Evolutionary conservation across 2,113 vertebrate species (phyloP).

Genomic region (Rhinopithecus roxellana): DNA sequence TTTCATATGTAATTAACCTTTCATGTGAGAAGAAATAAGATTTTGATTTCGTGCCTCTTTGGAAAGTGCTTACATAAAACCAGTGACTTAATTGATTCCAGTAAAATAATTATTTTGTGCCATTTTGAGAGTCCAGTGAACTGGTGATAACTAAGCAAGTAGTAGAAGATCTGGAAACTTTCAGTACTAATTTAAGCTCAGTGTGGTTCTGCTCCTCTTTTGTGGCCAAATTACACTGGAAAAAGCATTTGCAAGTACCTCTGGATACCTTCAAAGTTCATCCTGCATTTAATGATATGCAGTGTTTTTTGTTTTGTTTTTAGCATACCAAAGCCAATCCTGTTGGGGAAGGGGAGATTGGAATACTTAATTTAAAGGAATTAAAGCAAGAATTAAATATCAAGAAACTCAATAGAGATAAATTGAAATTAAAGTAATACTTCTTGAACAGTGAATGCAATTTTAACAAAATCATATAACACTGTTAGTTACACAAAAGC

Average conservation of each 20-base stretch:
- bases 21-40: slow-evolving; percentile 58
- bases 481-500: not conserved
- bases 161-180: slow-evolving; percentile 7
- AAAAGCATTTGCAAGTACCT: slow-evolving; percentile 39
- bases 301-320: not conserved
- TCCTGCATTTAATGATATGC: not conserved
- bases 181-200: slow-evolving; percentile 46
- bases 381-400: slow-evolving; percentile 26
- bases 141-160: not conserved
- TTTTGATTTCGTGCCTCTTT: not conserved
- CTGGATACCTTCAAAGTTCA: slow-evolving; percentile 39
- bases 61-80: slow-evolving; percentile 26
- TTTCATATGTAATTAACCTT: slow-evolving; percentile 34
- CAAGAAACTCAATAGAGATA: slow-evolving; percentile 23
- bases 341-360: not conserved
- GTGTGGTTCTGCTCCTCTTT: not conserved
- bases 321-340: slow-evolving; percentile 32
- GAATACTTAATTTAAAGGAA: slow-evolving; percentile 45
- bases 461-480: not conserved
- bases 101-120: not conserved
- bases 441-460: not conserved
- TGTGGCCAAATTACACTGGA: slow-evolving; percentile 12
- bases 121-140: not conserved
- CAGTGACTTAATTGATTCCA: slow-evolving; percentile 27
- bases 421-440: slow-evolving; percentile 24